A percentile compares a stretch with the other conserved stretches of the same genome.
Evolutionary conservation across 1,140 invertebrate genomes (phyloP).

Genomic region (Cotesia glomerata): DNA sequence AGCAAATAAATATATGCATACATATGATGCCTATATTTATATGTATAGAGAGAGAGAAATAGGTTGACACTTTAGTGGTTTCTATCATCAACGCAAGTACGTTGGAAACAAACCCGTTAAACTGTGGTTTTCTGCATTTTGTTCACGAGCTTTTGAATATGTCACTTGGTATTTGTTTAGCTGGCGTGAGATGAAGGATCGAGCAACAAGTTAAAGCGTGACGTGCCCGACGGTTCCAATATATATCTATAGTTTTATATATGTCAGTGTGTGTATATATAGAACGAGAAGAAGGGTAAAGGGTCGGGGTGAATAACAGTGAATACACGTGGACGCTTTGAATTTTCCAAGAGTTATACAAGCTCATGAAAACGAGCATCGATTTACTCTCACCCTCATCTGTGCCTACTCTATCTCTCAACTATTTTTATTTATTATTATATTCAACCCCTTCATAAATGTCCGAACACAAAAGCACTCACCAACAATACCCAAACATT

Average conservation of each 20-base stretch:
- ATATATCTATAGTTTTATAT: neutral
- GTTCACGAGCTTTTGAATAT: slow-evolving; percentile 2
- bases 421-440: too few relatives aligned
- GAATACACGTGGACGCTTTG: neutral
- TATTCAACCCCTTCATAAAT: too few relatives aligned
- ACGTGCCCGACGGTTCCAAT: neutral
- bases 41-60: too few relatives aligned
- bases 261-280: neutral
- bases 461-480: too few relatives aligned
- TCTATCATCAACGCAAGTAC: too few relatives aligned
- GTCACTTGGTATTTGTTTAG: neutral
- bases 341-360: slow-evolving; percentile 1
- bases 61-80: too few relatives aligned
- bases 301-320: neutral
- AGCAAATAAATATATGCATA: neutral
- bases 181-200: neutral
- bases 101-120: neutral
- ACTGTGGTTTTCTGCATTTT: neutral
- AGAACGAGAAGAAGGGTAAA: neutral
- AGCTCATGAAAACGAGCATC: neutral
- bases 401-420: neutral
- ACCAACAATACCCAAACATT: too few relatives aligned
- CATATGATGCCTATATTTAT: neutral
- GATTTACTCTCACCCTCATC: slow-evolving; percentile 1
- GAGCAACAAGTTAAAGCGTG: slow-evolving; percentile 13